Conservation (phyloP, 1,140 invertebrate species). For the Danaus plexippus region DNA sequence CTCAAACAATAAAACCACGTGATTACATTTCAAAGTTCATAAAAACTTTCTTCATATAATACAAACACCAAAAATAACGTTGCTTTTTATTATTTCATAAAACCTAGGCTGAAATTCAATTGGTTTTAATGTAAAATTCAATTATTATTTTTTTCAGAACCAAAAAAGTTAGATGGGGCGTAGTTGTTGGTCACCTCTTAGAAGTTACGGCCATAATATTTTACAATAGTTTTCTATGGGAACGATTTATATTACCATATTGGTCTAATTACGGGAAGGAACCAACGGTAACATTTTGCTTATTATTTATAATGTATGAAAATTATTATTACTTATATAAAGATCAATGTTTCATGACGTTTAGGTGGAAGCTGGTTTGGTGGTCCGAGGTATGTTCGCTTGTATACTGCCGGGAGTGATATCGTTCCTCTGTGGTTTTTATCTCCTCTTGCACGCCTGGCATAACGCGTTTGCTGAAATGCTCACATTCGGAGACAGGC, state of each 20-base stretch:
- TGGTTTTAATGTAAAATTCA: no score
- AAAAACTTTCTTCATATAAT: no score
- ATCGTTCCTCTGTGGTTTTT: slow-evolving; percentile 84
- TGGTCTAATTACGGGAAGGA: slow-evolving; percentile 81
- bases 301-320: slow-evolving; percentile 4
- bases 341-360: slow-evolving; percentile 12
- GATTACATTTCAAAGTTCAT: no score
- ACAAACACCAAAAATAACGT: no score
- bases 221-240: slow-evolving; percentile 84
- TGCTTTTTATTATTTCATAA: no score
- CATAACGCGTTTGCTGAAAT: slow-evolving; percentile 92
- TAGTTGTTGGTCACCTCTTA: slow-evolving; percentile 78
- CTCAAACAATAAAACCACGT: no score
- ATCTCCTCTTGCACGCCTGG: slow-evolving; percentile 89
- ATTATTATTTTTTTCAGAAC: slow-evolving; percentile 58
- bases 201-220: slow-evolving; percentile 86
- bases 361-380: slow-evolving; percentile 73
- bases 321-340: neutral
- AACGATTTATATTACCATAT: slow-evolving; percentile 80
- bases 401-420: slow-evolving; percentile 83
- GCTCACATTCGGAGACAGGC: slow-evolving; percentile 86
- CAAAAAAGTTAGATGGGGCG: slow-evolving; percentile 79
- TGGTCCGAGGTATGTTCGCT: slow-evolving; percentile 79
- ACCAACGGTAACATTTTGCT: slow-evolving; percentile 33
- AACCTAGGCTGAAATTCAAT: no score